Percentiles rank a stretch among this genome's conserved stretches.
These are phyloP conservation scores for Tryphoninae sp. DNA, from an alignment of 2,888 invertebrate species.

Conservation along the genomic window DNA sequence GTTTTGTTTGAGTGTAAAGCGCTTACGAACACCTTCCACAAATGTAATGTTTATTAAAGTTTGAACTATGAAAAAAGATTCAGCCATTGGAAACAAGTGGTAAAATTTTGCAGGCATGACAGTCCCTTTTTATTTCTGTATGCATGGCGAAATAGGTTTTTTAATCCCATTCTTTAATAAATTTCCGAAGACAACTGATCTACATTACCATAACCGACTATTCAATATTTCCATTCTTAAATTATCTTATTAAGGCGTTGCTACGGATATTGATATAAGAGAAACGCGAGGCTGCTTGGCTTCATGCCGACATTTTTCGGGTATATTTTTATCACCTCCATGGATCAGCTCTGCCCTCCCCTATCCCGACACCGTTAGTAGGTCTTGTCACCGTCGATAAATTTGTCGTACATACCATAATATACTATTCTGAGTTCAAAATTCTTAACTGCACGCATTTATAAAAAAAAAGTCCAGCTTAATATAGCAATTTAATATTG, in stretches of 20 bases:
- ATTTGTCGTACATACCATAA: conserved; percentile 47
- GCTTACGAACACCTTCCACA: too few relatives aligned
- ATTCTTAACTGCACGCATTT: conserved; percentile 28
- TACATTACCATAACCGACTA: not conserved
- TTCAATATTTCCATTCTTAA: conserved; percentile 53
- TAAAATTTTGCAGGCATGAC: too few relatives aligned
- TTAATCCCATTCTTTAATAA: too few relatives aligned
- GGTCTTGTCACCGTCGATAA: conserved; percentile 54
- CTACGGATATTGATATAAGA: conserved; percentile 64
- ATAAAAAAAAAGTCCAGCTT: conserved; percentile 1
- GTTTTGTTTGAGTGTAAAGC: too few relatives aligned
- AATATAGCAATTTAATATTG: too few relatives aligned
- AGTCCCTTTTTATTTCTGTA: too few relatives aligned
- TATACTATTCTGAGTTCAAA: conserved; percentile 40
- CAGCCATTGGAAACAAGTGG: too few relatives aligned
- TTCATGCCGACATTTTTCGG: conserved; percentile 76
- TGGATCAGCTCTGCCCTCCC: conserved; percentile 61
- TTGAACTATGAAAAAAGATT: too few relatives aligned
- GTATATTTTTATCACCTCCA: conserved; percentile 75
- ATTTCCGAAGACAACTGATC: not conserved
- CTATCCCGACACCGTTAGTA: conserved; percentile 47
- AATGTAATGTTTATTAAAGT: too few relatives aligned
- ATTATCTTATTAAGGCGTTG: conserved; percentile 73
- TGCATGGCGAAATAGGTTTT: too few relatives aligned
- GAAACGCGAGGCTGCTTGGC: conserved; percentile 74